Evolutionary conservation across 2,888 invertebrate genomes (phyloP).

Genomic region (Tortrix viridana): DNA sequence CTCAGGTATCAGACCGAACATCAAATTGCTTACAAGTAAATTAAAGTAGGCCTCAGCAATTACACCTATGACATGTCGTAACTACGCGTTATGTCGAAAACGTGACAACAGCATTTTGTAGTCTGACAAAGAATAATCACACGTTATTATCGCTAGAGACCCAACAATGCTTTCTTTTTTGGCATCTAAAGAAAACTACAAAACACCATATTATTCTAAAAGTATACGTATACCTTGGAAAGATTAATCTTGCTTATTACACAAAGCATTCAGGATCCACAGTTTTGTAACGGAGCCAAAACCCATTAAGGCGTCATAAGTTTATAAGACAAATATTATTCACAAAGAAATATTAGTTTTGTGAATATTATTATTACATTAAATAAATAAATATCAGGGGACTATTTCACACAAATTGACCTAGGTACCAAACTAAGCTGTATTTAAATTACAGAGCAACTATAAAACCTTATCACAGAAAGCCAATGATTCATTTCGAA

Average conservation of each 20-base stretch:
- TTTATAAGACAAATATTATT: slow-evolving; percentile 29
- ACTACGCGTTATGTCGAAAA: slow-evolving; percentile 54
- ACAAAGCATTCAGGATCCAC: slow-evolving; percentile 22
- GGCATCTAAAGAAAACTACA: slow-evolving; percentile 18
- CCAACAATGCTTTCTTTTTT: slow-evolving; percentile 44
- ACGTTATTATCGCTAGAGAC: slow-evolving; percentile 41
- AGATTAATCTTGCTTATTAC: slow-evolving; percentile 34
- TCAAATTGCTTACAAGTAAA: slow-evolving; percentile 32
- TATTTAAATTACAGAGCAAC: no score
- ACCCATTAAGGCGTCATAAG: slow-evolving; percentile 28
- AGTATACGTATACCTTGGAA: slow-evolving; percentile 20
- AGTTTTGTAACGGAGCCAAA: slow-evolving; percentile 36
- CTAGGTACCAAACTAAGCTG: no score
- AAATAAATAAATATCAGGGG: no score
- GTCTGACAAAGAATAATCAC: slow-evolving; percentile 52
- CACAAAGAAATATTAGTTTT: slow-evolving; percentile 27
- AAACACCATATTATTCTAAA: slow-evolving; percentile 20
- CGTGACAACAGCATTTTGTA: slow-evolving; percentile 55
- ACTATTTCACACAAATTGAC: no score
- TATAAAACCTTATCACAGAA: no score
- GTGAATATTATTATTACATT: no score
- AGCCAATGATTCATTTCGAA: no score
- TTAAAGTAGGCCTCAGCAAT: slow-evolving; percentile 44
- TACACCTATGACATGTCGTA: slow-evolving; percentile 35
- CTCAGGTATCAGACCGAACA: slow-evolving; percentile 30